phyloP scores from a whole-genome alignment of 2,888 invertebrate genomes.

The Danaus chrysippus region DNA sequence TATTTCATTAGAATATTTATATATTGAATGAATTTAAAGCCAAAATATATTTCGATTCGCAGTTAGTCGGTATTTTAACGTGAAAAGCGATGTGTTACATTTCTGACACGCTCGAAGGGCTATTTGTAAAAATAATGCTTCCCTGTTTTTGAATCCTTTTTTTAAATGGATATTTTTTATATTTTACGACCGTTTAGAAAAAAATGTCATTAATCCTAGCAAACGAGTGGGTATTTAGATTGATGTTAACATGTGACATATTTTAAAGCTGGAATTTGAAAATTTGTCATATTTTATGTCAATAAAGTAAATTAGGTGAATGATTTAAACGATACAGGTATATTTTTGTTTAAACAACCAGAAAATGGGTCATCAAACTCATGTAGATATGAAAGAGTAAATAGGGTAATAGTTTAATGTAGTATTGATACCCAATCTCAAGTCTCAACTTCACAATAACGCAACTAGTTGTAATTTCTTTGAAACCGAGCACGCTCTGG shows the following conservation, averaged over 20 bases:
- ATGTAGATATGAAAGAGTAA: no score
- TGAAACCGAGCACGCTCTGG: conserved; percentile 26
- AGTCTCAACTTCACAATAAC: conserved; percentile 17
- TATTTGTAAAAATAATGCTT: conserved; percentile 41
- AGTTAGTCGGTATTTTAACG: conserved; percentile 38
- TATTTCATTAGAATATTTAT: conserved; percentile 26
- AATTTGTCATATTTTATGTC: conserved; percentile 9
- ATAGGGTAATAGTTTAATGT: conserved; percentile 1
- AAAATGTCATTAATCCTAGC: conserved; percentile 35
- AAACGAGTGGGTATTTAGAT: conserved; percentile 32
- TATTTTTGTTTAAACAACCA: no score
- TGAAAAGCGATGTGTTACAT: conserved; percentile 41
- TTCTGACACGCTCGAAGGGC: conserved; percentile 38
- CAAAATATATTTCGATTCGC: conserved; percentile 37
- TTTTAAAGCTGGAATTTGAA: conserved; percentile 12
- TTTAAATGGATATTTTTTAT: conserved; percentile 36
- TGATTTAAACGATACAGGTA: not conserved
- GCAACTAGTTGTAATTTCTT: conserved; percentile 30
- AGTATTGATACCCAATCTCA: conserved; percentile 16
- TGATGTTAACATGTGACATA: conserved; percentile 26
- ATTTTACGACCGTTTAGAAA: conserved; percentile 34
- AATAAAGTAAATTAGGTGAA: conserved; percentile 3
- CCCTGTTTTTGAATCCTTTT: conserved; percentile 34
- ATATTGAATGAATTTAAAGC: conserved; percentile 35
- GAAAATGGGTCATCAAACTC: no score